Evolutionary conservation across 2,888 invertebrate species (phyloP).

Genomic region (Polyommatus iphigenia): DNA sequence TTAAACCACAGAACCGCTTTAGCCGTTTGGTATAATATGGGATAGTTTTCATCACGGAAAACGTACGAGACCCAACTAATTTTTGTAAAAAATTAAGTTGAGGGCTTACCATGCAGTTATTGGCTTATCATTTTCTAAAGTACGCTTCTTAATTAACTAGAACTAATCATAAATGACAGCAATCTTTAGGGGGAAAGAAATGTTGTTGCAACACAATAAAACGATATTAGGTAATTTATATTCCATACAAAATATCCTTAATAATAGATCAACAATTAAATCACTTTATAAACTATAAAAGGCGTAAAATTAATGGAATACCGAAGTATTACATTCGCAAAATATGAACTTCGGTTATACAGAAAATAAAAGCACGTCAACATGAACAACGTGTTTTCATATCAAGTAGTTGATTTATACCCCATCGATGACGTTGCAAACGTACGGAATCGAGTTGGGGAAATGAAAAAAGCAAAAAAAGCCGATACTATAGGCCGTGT

Average conservation of each 20-base stretch:
- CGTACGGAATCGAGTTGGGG: constrained; percentile 39
- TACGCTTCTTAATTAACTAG: too few relatives aligned
- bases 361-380: constrained; percentile 26
- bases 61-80: too few relatives aligned
- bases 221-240: background rate
- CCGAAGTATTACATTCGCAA: background rate
- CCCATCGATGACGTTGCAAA: constrained; percentile 61
- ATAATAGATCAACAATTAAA: background rate
- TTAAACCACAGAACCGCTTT: background rate
- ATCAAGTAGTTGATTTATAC: constrained; percentile 64
- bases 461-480: constrained; percentile 34
- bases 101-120: too few relatives aligned
- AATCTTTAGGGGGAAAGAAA: background rate
- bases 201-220: background rate
- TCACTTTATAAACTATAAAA: background rate
- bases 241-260: background rate
- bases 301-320: background rate
- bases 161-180: too few relatives aligned
- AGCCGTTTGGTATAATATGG: too few relatives aligned
- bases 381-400: constrained; percentile 41
- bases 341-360: background rate
- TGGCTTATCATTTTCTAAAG: too few relatives aligned
- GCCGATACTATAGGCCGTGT: background rate
- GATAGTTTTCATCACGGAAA: too few relatives aligned
- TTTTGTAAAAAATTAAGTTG: too few relatives aligned